Conservation (phyloP, 2,797 vertebrate species). For the Xiphophorus birchmanni region DNA sequence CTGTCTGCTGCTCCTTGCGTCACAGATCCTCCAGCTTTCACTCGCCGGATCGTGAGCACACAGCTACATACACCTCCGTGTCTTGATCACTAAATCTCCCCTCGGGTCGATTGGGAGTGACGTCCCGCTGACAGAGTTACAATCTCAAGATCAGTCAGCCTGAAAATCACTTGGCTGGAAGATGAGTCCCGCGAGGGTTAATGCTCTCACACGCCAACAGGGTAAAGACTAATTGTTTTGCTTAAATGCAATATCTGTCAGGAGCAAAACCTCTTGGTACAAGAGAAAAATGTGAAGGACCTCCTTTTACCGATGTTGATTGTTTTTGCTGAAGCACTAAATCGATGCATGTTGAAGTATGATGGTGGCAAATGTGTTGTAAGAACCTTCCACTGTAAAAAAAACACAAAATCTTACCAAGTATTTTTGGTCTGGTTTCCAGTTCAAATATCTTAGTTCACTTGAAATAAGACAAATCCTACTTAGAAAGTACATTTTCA, state of each 20-base stretch:
- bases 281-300: slow-evolving; percentile 16
- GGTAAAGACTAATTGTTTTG: slow-evolving; percentile 34
- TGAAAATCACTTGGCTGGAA: slow-evolving; percentile 52
- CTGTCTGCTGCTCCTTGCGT: slow-evolving; percentile 29
- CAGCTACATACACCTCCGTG: slow-evolving; percentile 3
- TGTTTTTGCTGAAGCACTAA: slow-evolving; percentile 8
- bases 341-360: slow-evolving; percentile 4
- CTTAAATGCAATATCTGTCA: slow-evolving; percentile 21
- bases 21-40: slow-evolving; percentile 46
- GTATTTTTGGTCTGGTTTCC: too few relatives aligned
- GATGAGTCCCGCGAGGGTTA: slow-evolving; percentile 10
- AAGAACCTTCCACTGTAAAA: not conserved
- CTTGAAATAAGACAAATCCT: too few relatives aligned
- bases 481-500: too few relatives aligned
- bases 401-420: too few relatives aligned
- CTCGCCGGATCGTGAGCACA: slow-evolving; percentile 7
- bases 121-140: slow-evolving; percentile 46
- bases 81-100: slow-evolving; percentile 51
- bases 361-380: not conserved
- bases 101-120: slow-evolving; percentile 42
- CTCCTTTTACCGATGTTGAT: slow-evolving; percentile 19
- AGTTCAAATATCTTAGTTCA: too few relatives aligned
- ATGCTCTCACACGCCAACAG: slow-evolving; percentile 9
- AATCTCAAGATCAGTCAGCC: slow-evolving; percentile 46
- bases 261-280: slow-evolving; percentile 11